A percentile compares a stretch with the other conserved stretches of the same genome.
Evolutionary conservation across 2,888 invertebrate genomes (phyloP).

Genomic region (Lithophane semibrunnea): DNA sequence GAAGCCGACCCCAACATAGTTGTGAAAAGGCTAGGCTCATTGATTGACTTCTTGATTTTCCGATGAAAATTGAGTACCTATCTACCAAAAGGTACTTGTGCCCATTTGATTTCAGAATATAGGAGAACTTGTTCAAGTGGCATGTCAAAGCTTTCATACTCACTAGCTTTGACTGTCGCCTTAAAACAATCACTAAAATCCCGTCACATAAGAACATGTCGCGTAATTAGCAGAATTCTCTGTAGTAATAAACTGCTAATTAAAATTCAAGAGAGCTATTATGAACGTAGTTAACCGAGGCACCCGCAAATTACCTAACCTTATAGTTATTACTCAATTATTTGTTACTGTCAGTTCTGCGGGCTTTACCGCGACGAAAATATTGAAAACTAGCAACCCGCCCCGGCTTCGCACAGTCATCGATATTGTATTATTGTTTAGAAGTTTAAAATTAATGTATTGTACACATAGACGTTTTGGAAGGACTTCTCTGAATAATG

Average conservation of each 20-base stretch:
- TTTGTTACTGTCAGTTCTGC: neutral
- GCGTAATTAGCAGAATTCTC: conserved; percentile 21
- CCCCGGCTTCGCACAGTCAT: no score
- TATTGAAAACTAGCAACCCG: neutral
- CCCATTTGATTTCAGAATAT: neutral
- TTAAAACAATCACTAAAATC: neutral
- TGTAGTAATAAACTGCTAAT: conserved; percentile 18
- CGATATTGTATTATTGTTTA: neutral
- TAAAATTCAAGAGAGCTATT: conserved; percentile 2
- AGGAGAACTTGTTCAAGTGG: neutral
- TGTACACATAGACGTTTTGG: no score
- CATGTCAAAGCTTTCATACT: neutral
- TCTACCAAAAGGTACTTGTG: neutral
- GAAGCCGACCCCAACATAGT: no score
- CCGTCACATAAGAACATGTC: neutral
- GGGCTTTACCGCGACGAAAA: neutral
- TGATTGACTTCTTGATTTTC: neutral
- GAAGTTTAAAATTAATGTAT: neutral
- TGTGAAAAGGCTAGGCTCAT: no score
- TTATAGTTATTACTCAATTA: conserved; percentile 16
- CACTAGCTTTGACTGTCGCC: neutral
- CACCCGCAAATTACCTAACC: conserved; percentile 16
- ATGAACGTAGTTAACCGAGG: neutral
- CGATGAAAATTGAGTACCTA: neutral
- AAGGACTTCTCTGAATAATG: neutral